These are phyloP conservation scores for Dermatemys mawii DNA, from an alignment of 2,113 vertebrate species.

Conservation along the genomic window DNA sequence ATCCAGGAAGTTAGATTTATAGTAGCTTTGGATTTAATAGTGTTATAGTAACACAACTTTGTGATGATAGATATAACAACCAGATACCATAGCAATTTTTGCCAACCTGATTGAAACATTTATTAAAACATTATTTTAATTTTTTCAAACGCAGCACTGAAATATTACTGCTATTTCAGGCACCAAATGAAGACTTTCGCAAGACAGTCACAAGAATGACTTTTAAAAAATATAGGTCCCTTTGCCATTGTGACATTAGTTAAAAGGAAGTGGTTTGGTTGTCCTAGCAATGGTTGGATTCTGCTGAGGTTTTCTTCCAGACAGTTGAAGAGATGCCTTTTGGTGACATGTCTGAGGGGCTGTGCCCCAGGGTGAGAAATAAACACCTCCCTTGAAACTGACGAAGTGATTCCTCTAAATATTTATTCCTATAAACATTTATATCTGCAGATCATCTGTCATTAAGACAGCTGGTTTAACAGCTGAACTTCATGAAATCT, in stretches of 20 bases:
- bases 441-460: not conserved
- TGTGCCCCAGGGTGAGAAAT: not conserved
- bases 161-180: not conserved
- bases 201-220: not conserved
- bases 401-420: fast-evolving
- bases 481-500: not conserved
- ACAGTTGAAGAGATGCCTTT: not conserved
- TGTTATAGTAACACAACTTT: not conserved
- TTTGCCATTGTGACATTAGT: not conserved
- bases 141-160: not conserved
- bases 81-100: not conserved
- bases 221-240: not conserved
- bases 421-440: not conserved
- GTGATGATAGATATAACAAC: not conserved
- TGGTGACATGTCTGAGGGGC: not conserved
- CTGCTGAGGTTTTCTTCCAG: not conserved
- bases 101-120: not conserved
- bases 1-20: not conserved
- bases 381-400: not conserved
- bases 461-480: not conserved
- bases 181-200: not conserved
- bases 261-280: not conserved
- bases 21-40: not conserved
- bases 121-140: not conserved
- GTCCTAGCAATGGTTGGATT: not conserved